Evolutionary conservation across 2,797 vertebrate genomes (phyloP).

Genomic region (Pangasius mekongensis): DNA sequence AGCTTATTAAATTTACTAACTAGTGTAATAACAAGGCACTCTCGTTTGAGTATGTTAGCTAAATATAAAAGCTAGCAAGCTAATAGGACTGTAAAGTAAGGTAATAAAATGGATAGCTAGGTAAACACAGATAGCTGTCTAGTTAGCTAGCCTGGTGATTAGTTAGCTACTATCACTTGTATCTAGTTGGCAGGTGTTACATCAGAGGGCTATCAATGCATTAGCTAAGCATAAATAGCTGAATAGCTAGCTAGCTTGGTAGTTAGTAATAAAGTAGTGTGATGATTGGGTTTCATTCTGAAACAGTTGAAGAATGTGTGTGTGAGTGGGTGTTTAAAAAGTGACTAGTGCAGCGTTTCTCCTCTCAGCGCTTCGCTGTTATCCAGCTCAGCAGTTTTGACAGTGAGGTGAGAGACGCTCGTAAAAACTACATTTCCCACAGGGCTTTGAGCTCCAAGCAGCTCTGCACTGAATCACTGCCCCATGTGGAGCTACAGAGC

Average conservation of each 20-base stretch:
- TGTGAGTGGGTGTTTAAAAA: conserved; percentile 8
- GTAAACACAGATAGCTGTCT: not conserved
- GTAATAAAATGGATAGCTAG: not conserved
- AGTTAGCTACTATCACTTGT: not conserved
- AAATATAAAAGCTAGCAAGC: not conserved
- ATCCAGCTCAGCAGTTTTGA: conserved; percentile 12
- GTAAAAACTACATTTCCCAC: conserved; percentile 25
- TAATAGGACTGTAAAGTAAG: not conserved
- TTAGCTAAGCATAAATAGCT: not conserved
- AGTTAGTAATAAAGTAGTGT: not conserved
- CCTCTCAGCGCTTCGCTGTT: not conserved
- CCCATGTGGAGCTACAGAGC: not conserved
- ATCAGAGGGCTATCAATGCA: no score
- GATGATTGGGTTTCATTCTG: not conserved
- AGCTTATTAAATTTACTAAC: not conserved
- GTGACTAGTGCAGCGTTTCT: not conserved
- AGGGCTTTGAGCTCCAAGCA: not conserved
- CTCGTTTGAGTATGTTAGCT: not conserved
- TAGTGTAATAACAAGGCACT: not conserved
- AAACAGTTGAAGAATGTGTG: not conserved
- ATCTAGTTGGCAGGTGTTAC: no score
- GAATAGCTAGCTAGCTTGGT: not conserved
- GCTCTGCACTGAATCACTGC: not conserved
- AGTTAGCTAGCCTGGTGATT: not conserved
- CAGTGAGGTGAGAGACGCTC: not conserved